phyloP scores from a whole-genome alignment of 2,888 invertebrate genomes.

The Xestia xanthographa region DNA sequence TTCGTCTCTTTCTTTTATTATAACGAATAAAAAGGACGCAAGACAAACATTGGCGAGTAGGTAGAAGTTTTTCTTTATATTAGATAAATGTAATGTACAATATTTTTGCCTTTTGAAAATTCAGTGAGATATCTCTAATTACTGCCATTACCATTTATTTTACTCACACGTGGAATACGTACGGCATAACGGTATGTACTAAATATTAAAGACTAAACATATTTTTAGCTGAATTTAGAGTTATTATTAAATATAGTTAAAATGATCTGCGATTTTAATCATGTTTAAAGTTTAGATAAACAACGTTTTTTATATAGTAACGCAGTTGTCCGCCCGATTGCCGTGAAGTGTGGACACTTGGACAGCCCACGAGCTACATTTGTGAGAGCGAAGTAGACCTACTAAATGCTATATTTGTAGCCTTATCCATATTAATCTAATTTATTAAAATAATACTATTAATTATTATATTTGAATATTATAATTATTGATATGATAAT shows the following conservation, averaged over 20 bases:
- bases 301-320: constrained; percentile 50
- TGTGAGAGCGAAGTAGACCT: constrained; percentile 81
- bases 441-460: constrained; percentile 71
- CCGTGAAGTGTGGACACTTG: constrained; percentile 62
- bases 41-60: constrained; percentile 60
- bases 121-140: constrained; percentile 46
- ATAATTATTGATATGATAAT: constrained; percentile 87
- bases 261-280: constrained; percentile 67
- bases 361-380: constrained; percentile 74
- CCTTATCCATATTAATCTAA: constrained; percentile 87
- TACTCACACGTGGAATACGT: constrained; percentile 37
- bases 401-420: constrained; percentile 85
- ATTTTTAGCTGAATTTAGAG: constrained; percentile 65
- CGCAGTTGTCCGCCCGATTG: constrained; percentile 46
- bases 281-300: constrained; percentile 62
- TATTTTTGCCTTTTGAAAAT: constrained; percentile 36
- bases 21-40: constrained; percentile 63
- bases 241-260: constrained; percentile 56
- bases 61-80: constrained; percentile 59
- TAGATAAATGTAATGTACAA: constrained; percentile 42
- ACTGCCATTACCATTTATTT: constrained; percentile 68
- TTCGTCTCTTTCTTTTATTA: constrained; percentile 70
- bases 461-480: constrained; percentile 77
- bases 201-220: constrained; percentile 63
- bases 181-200: constrained; percentile 50